Evolutionary conservation across 1,140 invertebrate species (phyloP), one percentile per base, ranked within the genome.

Genomic region (Drosophila seguyi): DNA sequence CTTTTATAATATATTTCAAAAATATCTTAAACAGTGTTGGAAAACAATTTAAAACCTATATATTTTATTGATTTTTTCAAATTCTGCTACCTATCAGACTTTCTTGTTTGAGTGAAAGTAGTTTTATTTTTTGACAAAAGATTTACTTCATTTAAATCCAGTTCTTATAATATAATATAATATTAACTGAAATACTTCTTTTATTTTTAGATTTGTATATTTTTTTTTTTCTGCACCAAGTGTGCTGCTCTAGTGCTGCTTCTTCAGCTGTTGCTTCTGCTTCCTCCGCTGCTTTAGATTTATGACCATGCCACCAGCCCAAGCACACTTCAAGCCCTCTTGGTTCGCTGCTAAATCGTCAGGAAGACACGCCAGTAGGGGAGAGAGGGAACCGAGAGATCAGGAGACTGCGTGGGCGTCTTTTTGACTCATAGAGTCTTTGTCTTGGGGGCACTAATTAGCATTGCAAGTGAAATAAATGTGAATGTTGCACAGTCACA

Each of bases 271-370:
- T 10, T 48, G 41, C 31, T 39, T 8, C n/a, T 63, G 60, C 65
- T 41, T 45, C 44, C 36, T 65, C 4, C n/a, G 52, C 52, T 76
- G 66, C 63, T 71, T 67, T 67, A 86, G 84, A 86, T 86, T 86
- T 86, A 86, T 86, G 79, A 67, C 84, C 71, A 71, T 41, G 38
- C 77, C 57, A 39, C 73, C 31, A 34, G 62, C 36, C 58, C 20
- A 36, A 20, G 18, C 63, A 20, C 27, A 44, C 18, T 29, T 20
- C 13, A 42, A 48, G 59, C 44, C 48, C 39, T 44, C 47, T 22
- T 7, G 14, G 48, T 22, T 25, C 14, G 4, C 25, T 18, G 45
- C 4, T 47, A 25, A 47, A 47, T 16, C 22, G 45, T 47, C 45
- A 47, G 45, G 5, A 27, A 25, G 47, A 50, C 52, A 45, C 41